phyloP scores from a whole-genome alignment of 2,888 invertebrate species.

The Amphipyra berbera region DNA sequence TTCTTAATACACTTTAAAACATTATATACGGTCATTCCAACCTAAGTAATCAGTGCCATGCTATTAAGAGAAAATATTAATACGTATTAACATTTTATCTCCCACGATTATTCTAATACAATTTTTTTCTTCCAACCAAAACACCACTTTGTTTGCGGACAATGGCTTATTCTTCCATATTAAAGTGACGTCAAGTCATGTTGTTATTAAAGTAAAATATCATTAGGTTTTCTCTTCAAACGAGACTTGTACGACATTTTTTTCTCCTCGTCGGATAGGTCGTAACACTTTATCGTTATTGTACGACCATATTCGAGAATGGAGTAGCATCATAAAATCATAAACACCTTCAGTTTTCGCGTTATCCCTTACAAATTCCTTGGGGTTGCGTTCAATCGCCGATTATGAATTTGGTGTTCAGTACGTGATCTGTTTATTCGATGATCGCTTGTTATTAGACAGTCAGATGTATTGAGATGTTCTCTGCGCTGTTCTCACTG shows the following conservation, averaged over 20 bases:
- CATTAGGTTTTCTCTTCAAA: conserved; percentile 69
- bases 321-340: conserved; percentile 82
- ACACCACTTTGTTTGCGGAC: conserved; percentile 25
- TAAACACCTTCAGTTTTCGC: conserved; percentile 78
- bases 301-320: conserved; percentile 80
- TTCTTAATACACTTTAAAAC: no score
- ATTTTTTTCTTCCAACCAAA: conserved; percentile 11
- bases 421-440: conserved; percentile 69
- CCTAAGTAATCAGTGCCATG: neutral
- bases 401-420: conserved; percentile 78
- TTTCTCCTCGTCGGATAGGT: conserved; percentile 70
- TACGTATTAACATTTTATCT: conserved; percentile 8
- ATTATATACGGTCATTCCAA: neutral
- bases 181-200: conserved; percentile 55
- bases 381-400: conserved; percentile 68
- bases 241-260: conserved; percentile 73
- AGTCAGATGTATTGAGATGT: conserved; percentile 47
- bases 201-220: conserved; percentile 74
- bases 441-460: conserved; percentile 63
- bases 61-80: neutral
- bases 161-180: conserved; percentile 39
- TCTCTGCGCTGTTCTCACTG: conserved; percentile 17
- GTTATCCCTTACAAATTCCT: conserved; percentile 78
- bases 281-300: conserved; percentile 84
- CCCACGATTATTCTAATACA: conserved; percentile 16